Evolutionary conservation across 2,888 invertebrate genomes (phyloP).

Genomic region (Nomada hirtipes): DNA sequence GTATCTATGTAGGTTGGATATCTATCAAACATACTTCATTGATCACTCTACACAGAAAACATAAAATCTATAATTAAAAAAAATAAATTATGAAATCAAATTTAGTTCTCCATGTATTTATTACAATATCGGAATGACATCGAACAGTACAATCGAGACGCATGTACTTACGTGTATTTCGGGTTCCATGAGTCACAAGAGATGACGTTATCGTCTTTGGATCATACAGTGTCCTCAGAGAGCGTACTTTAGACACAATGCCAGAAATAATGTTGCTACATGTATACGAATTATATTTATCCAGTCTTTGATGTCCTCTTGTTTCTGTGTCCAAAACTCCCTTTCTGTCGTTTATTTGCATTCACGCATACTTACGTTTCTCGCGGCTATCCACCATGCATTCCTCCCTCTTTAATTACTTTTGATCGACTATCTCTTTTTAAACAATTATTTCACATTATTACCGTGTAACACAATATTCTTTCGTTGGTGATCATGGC

Average conservation of each 20-base stretch:
- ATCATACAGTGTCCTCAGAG: constrained; percentile 65
- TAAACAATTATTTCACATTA: no score
- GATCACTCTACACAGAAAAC: no score
- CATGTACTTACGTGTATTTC: constrained; percentile 70
- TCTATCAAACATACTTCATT: no score
- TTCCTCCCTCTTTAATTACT: no score
- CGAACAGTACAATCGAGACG: constrained; percentile 34
- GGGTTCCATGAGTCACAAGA: constrained; percentile 78
- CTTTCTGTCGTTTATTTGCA: neutral
- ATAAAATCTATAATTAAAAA: no score
- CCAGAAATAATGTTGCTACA: constrained; percentile 81
- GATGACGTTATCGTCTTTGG: constrained; percentile 74
- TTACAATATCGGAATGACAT: neutral
- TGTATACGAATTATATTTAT: constrained; percentile 80
- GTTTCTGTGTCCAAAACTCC: neutral
- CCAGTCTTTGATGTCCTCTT: constrained; percentile 57
- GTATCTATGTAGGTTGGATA: no score
- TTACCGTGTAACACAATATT: no score
- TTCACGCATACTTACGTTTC: neutral
- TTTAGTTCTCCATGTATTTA: neutral
- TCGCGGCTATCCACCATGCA: neutral
- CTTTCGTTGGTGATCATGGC: no score
- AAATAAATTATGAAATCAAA: no score
- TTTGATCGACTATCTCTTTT: no score
- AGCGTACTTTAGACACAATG: constrained; percentile 75